Percentiles rank a stretch among this genome's conserved stretches.
Conservation (phyloP, 2,888 invertebrate species). For the Lepetodrilus schrolli region DNA sequence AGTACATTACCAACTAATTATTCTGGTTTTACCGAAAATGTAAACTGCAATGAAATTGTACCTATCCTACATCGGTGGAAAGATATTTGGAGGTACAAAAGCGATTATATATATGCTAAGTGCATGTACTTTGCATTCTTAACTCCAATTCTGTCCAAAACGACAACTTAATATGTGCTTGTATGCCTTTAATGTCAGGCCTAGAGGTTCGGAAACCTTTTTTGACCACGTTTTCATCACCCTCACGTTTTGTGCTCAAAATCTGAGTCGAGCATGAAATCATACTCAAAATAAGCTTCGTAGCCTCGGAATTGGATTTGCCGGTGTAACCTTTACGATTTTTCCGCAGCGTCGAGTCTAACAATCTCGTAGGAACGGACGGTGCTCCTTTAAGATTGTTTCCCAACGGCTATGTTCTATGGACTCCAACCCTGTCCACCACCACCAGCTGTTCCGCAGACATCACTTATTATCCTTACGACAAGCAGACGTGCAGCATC, state of each 20-base stretch:
- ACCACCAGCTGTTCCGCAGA: background rate
- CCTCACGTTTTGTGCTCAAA: no score
- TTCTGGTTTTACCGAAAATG: no score
- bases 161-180: no score
- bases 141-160: no score
- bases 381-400: background rate
- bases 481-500: constrained; percentile 1
- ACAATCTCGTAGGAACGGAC: background rate
- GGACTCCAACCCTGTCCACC: background rate
- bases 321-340: background rate
- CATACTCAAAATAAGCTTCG: background rate
- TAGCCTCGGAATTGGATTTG: background rate
- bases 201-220: no score
- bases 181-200: no score
- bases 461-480: constrained; percentile 9
- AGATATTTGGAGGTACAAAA: no score
- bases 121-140: no score
- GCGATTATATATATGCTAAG: no score
- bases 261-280: background rate
- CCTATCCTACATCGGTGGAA: no score
- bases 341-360: background rate
- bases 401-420: background rate
- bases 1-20: no score
- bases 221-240: background rate
- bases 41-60: no score